Base-by-base conservation (phyloP, 2,797 vertebrate species). In the Etheostoma nigrum region DNA sequence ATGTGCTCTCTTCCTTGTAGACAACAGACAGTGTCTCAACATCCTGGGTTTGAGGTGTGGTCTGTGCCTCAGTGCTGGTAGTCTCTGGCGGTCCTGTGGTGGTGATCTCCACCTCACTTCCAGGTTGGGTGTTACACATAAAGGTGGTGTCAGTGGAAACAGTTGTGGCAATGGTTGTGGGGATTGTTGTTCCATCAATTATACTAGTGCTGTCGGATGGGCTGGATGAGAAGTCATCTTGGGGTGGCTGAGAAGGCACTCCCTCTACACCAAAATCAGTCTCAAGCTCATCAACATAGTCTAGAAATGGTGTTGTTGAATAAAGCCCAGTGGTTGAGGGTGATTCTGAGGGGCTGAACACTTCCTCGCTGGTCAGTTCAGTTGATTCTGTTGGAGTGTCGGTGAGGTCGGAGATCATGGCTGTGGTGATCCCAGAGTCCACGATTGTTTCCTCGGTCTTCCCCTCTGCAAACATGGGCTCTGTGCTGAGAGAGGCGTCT, bases 381-480 rank as follows among this genome's bases (percentile, higher is more conserved):
- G 58, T 45, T 61, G 79, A 76, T 36, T 81, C 84, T 33, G 76
- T 86, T n/a, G 67, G 54, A n/a, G 42, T 74, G 21, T 90, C 73
- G 0, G 74, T 63, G 21, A 78, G 62, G 69, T 92, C 72, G 54
- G 68, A 77, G 15, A 47, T 51, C 21, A 70, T 64, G 0, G 80
- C 77, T 67, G 60, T 62, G 61, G 81, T 79, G 18, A 89, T 79
- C 2, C 55, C 73, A 49, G 73, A 25, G 36, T 79, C 82, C n/a
- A 84, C 15, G 70, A 93, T 75, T 60, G 95, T 91, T 81, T 93
- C 87, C 65, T 94, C 92, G 9, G 90, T 91, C 82, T 90, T 66
- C 11, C 90, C 91, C 5, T 61, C 44, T 6, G 57, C 91, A 72
- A 86, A 85, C 88, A 91, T 92, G 44, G 93, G 87, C 55, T 91